Percentiles rank a stretch among this genome's conserved stretches.
Conservation (phyloP, 2,888 invertebrate genomes). For the Drosophila macrospina region DNA sequence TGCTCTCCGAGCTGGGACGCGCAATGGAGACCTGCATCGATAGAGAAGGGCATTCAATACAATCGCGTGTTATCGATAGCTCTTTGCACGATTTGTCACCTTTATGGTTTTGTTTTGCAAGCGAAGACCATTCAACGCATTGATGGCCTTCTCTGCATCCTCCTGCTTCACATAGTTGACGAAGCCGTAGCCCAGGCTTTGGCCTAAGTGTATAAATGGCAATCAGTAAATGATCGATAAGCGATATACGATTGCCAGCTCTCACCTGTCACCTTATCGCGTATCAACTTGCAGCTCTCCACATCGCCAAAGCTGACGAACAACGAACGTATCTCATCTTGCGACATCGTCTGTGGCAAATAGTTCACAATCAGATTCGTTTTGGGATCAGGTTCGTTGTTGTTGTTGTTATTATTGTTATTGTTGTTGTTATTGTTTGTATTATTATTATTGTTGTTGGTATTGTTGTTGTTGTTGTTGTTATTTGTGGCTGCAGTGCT, state of each 20-base stretch:
- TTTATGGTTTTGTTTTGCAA: slow-evolving; percentile 99
- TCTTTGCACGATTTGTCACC: slow-evolving; percentile 87
- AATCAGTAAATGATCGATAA: neutral
- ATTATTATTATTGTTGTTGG: slow-evolving; percentile 85
- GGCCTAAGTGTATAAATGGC: slow-evolving; percentile 87
- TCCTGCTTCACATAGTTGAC: slow-evolving; percentile 99
- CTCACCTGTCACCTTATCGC: slow-evolving; percentile 97
- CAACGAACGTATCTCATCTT: slow-evolving; percentile 97
- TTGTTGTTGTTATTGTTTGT: slow-evolving; percentile 67
- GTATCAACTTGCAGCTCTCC: slow-evolving; percentile 98
- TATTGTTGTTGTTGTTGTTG: slow-evolving; percentile 81
- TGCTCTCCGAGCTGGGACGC: slow-evolving; percentile 96
- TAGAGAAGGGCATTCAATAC: slow-evolving; percentile 2
- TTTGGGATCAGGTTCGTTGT: slow-evolving; percentile 90
- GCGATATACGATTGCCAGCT: neutral
- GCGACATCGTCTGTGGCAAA: slow-evolving; percentile 96
- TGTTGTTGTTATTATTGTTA: slow-evolving; percentile 73
- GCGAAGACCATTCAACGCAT: slow-evolving; percentile 98
- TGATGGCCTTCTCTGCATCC: slow-evolving; percentile 99
- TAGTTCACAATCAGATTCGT: slow-evolving; percentile 98
- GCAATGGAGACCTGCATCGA: slow-evolving; percentile 89
- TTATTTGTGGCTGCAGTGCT: slow-evolving; percentile 83
- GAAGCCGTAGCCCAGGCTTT: slow-evolving; percentile 99
- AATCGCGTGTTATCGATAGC: neutral
- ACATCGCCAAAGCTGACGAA: slow-evolving; percentile 98